Percentiles rank a stretch among this genome's conserved stretches.
phyloP scores from a whole-genome alignment of 2,797 vertebrate species.

The Halcyon smyrnensis region DNA sequence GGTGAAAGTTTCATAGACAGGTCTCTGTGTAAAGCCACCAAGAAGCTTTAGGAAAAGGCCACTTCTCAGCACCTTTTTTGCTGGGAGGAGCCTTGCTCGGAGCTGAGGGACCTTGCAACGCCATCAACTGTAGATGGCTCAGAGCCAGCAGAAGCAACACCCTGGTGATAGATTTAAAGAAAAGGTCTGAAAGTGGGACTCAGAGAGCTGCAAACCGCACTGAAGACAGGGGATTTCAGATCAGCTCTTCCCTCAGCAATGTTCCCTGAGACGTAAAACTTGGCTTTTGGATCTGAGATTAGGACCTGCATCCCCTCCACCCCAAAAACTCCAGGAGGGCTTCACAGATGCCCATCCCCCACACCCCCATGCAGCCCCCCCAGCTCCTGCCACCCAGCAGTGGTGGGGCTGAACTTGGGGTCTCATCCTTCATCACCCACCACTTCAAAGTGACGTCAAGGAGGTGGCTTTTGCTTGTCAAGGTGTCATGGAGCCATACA shows the following conservation, averaged over 20 bases:
- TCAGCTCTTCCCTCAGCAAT: neutral
- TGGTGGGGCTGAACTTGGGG: accelerated
- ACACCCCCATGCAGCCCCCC: accelerated
- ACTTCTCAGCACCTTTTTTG: neutral
- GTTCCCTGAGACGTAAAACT: neutral
- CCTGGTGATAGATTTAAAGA: neutral
- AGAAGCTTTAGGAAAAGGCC: neutral
- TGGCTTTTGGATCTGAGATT: neutral
- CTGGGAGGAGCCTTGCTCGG: neutral
- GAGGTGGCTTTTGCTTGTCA: neutral
- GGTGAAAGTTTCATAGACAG: neutral
- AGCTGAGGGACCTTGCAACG: neutral
- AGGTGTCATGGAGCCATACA: neutral
- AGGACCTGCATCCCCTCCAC: neutral
- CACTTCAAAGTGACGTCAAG: neutral
- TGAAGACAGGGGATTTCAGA: accelerated
- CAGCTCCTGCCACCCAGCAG: accelerated
- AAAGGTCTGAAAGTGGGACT: accelerated
- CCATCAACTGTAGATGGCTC: accelerated
- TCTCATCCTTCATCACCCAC: neutral
- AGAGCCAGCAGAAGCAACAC: neutral
- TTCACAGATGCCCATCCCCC: neutral
- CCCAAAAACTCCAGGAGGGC: no score
- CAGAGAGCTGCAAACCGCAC: neutral
- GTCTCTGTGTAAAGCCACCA: neutral